Percentiles rank a stretch among this genome's conserved stretches.
phyloP scores from a whole-genome alignment of 1,140 invertebrate species.

The Cotesia vestalis region DNA sequence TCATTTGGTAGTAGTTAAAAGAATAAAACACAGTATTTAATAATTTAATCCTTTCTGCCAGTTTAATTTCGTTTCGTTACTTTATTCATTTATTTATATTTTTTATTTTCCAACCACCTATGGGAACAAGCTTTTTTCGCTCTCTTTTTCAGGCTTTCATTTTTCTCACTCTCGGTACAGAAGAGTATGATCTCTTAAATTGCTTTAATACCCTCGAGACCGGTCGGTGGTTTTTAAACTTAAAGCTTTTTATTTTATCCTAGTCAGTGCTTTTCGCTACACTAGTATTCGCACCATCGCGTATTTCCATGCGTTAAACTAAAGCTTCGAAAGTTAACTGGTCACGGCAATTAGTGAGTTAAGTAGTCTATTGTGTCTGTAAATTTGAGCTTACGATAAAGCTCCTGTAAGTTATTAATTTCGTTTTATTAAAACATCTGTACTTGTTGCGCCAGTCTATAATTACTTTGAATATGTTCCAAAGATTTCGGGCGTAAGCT shows the following conservation, averaged over 20 bases:
- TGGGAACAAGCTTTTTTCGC: constrained; percentile 17
- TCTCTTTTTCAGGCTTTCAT: too few relatives aligned
- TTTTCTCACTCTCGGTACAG: constrained; percentile 15
- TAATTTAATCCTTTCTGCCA: constrained; percentile 28
- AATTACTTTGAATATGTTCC: too few relatives aligned
- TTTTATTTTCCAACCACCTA: constrained; percentile 19
- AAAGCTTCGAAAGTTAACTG: constrained; percentile 42
- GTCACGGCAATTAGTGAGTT: constrained; percentile 53
- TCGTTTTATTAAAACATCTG: too few relatives aligned
- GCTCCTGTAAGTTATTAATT: too few relatives aligned
- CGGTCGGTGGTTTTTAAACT: constrained; percentile 16
- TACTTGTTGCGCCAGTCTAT: too few relatives aligned
- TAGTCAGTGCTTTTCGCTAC: neutral
- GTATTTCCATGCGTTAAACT: constrained; percentile 16
- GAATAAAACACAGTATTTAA: neutral
- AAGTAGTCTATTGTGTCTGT: constrained; percentile 39
- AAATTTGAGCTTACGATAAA: constrained; percentile 8
- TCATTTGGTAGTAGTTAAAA: neutral
- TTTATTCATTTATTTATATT: neutral
- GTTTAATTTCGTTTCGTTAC: constrained; percentile 29
- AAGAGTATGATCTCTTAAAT: constrained; percentile 34
- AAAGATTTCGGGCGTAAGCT: too few relatives aligned
- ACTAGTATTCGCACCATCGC: constrained; percentile 6
- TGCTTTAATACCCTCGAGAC: constrained; percentile 40
- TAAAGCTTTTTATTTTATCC: constrained; percentile 19